These are phyloP conservation scores for Trissonchulus latispiculum DNA, from an alignment of 2,888 invertebrate species.

Conservation along the genomic window DNA sequence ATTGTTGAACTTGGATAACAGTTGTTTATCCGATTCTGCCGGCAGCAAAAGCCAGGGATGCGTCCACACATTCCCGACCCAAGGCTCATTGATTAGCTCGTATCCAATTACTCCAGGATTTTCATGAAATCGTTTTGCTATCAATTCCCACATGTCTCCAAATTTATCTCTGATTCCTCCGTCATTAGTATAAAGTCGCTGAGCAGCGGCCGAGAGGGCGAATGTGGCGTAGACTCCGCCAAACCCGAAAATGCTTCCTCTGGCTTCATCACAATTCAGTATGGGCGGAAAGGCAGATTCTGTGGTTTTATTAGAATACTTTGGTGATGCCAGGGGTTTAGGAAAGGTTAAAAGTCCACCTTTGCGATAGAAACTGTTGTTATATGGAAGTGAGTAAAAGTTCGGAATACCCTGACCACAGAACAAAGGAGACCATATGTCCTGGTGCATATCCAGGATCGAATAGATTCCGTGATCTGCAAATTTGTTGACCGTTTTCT, in stretches of 20 bases:
- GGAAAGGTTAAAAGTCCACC: too few species aligned
- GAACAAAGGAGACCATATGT: neutral
- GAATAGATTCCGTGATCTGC: neutral
- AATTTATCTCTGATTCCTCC: neutral
- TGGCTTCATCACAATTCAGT: too few species aligned
- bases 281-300: too few species aligned
- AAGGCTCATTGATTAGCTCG: constrained; percentile 9
- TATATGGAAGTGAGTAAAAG: neutral
- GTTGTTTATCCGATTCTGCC: neutral
- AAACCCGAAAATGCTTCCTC: too few species aligned
- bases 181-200: neutral
- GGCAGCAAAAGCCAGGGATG: neutral
- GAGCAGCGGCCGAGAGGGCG: neutral
- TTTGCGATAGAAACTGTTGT: too few species aligned
- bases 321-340: too few species aligned
- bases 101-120: neutral
- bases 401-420: neutral
- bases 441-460: neutral
- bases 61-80: neutral
- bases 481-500: neutral
- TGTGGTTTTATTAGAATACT: too few species aligned
- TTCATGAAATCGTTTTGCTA: neutral
- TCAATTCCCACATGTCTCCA: neutral
- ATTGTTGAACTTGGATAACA: neutral
- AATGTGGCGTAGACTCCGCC: neutral